Evolutionary conservation across 2,888 invertebrate species (phyloP), one percentile per base, ranked within the genome.

Genomic region (Augochlorella aurata): DNA sequence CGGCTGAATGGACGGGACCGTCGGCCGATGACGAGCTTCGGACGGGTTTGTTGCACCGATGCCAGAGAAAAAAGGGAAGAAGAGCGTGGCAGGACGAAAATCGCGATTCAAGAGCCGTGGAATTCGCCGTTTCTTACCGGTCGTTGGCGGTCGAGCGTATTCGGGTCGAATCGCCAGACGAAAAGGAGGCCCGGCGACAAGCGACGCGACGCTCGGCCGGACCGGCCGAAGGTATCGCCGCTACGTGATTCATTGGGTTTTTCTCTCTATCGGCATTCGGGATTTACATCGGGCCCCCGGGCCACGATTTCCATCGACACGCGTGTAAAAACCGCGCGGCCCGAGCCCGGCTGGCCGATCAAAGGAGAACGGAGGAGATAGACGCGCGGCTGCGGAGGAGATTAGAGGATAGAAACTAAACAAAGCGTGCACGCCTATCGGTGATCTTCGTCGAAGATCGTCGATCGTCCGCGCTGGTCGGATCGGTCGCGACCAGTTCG

Each of bases 301-400:
- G 66, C 63, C 84, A 9, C 81, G 76, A 91, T 92, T 92, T 90
- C 91, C 92, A 92, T 92, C 82, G 90, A 88, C 91, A 76, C 90
- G 90, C 91, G 91, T 85, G 87, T 81, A 92, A 91, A 92, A 92
- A 91, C 85, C 80, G 44, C n/a, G 61, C 63, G 74, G 70, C 70
- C 79, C 78, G 63, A 38, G 72, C 66, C 63, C 83, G 73, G 76
- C 68, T 71, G 74, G 74, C 54, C 71, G 79, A 88, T 86, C 85
- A 79, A 79, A 85, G 74, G 68, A 63, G 86, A 82, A 85, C 81
- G 75, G 67, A 70, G 44, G 67, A 74, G 81, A 86, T 83, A 83
- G 83, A 71, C 63, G 82, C 63, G 75, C 70, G 14, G 38, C 38
- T 38, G 66, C 81, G 71, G 73, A 29, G 70, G 16, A 45, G 70